These are phyloP conservation scores for Chrysogorgia sp. DNA, from an alignment of 92 coral and sea anemone genomes.

Conservation along the genomic window DNA sequence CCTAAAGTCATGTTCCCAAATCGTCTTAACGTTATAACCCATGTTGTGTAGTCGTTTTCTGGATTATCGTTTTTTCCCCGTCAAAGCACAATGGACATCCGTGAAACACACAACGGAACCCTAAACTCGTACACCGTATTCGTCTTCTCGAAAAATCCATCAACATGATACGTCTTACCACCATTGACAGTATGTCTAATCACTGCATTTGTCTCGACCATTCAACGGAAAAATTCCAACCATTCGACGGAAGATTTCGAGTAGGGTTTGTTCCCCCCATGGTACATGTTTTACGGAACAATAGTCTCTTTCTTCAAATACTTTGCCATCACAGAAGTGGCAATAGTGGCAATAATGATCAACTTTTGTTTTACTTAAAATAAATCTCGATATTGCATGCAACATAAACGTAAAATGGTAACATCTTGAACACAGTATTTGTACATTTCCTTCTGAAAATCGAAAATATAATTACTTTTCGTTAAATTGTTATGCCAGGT, in stretches of 20 bases:
- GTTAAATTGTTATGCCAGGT: slow-evolving; percentile 20
- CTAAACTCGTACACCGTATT: slow-evolving; percentile 45
- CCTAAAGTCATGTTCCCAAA: slow-evolving; percentile 61
- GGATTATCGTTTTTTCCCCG: slow-evolving; percentile 13
- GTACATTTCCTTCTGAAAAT: too few species aligned
- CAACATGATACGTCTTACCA: slow-evolving; percentile 52
- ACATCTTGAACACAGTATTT: slow-evolving; percentile 49
- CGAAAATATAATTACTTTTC: too few species aligned
- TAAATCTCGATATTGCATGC: neutral
- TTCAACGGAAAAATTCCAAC: slow-evolving; percentile 45
- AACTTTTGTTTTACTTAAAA: neutral
- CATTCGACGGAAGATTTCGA: slow-evolving; percentile 45
- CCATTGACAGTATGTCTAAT: slow-evolving; percentile 27
- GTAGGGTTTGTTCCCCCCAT: slow-evolving; percentile 29
- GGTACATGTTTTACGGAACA: slow-evolving; percentile 48
- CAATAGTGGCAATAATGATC: slow-evolving; percentile 51
- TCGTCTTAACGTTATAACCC: slow-evolving; percentile 40
- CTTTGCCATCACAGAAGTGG: slow-evolving; percentile 54
- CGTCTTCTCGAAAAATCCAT: slow-evolving; percentile 48
- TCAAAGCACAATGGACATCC: slow-evolving; percentile 38
- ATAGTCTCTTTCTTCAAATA: too few species aligned
- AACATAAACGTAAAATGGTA: too few species aligned
- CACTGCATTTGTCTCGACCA: slow-evolving; percentile 7
- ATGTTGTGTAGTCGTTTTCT: slow-evolving; percentile 18
- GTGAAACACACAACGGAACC: slow-evolving; percentile 58